Percentiles rank a stretch among this genome's conserved stretches.
Evolutionary conservation across 2,797 vertebrate genomes (phyloP).

Genomic region (Lagodon rhomboides): DNA sequence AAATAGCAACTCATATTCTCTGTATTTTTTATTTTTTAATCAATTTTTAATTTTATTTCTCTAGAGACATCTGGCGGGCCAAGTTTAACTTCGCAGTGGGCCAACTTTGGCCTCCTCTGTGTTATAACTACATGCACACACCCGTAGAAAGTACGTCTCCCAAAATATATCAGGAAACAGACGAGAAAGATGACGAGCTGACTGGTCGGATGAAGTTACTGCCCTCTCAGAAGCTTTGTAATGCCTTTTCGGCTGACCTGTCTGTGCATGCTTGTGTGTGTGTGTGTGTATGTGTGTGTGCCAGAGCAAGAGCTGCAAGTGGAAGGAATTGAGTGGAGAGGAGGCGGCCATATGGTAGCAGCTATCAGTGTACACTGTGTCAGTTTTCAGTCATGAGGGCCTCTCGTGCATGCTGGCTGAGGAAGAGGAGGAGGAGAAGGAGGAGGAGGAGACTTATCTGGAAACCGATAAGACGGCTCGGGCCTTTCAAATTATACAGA

Average conservation of each 20-base stretch:
- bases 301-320: constrained; percentile 13
- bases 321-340: constrained; percentile 32
- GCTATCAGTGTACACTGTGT: constrained; percentile 46
- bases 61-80: no score
- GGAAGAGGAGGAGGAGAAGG: constrained; percentile 13
- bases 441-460: constrained; percentile 58
- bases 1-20: no score
- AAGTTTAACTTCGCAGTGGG: no score
- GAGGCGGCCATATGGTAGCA: constrained; percentile 46
- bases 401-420: constrained; percentile 51
- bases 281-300: constrained; percentile 21
- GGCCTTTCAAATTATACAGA: constrained; percentile 60
- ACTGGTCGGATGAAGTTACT: not conserved
- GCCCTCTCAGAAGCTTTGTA: not conserved
- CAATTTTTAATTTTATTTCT: no score
- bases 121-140: no score
- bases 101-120: no score
- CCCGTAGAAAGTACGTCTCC: not conserved
- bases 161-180: not conserved
- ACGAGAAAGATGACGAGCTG: constrained; percentile 8
- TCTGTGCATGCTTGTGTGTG: not conserved
- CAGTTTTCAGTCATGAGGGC: constrained; percentile 57
- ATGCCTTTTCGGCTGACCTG: not conserved
- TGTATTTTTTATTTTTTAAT: no score
- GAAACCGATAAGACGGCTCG: constrained; percentile 54